phyloP scores from a whole-genome alignment of 2,888 invertebrate genomes.

The Asteroscopus sphinx region DNA sequence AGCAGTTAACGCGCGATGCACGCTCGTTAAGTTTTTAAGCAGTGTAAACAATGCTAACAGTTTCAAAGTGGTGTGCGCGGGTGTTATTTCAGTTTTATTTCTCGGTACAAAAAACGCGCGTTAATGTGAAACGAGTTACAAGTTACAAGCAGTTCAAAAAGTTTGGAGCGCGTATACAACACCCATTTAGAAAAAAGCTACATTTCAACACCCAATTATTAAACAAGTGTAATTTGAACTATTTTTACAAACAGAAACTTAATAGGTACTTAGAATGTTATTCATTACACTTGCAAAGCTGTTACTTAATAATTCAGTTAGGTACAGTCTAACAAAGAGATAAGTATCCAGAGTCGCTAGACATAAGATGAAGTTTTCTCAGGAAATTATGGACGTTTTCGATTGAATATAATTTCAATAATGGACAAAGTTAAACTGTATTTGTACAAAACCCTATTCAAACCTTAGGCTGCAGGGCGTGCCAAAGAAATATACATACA shows the following conservation, averaged over 20 bases:
- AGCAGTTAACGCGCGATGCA: background rate
- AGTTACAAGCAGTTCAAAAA: slow-evolving; percentile 26
- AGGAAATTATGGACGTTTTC: too few relatives aligned
- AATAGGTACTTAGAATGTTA: too few relatives aligned
- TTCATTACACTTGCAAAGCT: too few relatives aligned
- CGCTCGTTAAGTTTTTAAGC: slow-evolving; percentile 22
- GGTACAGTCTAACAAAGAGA: too few relatives aligned
- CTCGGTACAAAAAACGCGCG: slow-evolving; percentile 22
- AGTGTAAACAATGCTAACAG: slow-evolving; percentile 24
- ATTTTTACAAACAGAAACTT: background rate
- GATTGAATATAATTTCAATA: too few relatives aligned
- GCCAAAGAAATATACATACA: too few relatives aligned
- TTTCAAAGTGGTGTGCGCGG: slow-evolving; percentile 12
- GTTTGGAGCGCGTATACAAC: slow-evolving; percentile 11
- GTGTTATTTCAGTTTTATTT: slow-evolving; percentile 23
- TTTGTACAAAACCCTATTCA: too few relatives aligned
- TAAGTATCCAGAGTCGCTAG: too few relatives aligned
- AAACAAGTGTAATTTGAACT: background rate
- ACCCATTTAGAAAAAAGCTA: background rate
- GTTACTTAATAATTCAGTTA: too few relatives aligned
- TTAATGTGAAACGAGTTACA: slow-evolving; percentile 8
- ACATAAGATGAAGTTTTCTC: too few relatives aligned
- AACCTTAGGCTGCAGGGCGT: too few relatives aligned
- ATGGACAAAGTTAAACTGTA: too few relatives aligned
- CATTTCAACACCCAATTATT: background rate